Evolutionary conservation across 1,140 invertebrate genomes (phyloP).

Genomic region (Acromyrmex charruanus): DNA sequence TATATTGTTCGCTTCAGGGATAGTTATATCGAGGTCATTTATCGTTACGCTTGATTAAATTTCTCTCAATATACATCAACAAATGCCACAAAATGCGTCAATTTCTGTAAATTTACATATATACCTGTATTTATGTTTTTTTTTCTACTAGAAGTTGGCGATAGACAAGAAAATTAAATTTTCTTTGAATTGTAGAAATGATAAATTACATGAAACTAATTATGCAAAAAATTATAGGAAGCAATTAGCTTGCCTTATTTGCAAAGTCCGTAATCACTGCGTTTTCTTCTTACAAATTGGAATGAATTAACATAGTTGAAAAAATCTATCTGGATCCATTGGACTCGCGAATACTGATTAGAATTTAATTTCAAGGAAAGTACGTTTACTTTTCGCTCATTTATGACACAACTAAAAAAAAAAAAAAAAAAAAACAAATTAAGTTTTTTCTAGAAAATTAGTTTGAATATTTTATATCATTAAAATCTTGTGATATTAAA

Average conservation of each 20-base stretch:
- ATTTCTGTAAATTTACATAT: slow-evolving; percentile 19
- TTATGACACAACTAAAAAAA: neutral
- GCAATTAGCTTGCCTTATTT: neutral
- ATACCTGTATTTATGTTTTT: neutral
- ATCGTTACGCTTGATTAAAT: slow-evolving; percentile 35
- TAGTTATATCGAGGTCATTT: slow-evolving; percentile 34
- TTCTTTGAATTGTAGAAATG: neutral
- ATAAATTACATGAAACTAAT: slow-evolving; percentile 11
- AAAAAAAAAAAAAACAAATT: too few relatives aligned
- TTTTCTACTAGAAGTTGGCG: neutral
- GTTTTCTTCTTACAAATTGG: neutral
- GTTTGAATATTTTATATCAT: too few relatives aligned
- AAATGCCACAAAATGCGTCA: neutral
- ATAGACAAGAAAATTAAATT: neutral
- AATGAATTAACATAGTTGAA: neutral
- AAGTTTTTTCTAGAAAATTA: too few relatives aligned
- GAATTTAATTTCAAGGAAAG: too few relatives aligned
- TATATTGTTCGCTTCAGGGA: slow-evolving; percentile 22
- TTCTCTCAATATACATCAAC: neutral
- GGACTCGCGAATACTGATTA: too few relatives aligned
- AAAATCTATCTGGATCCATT: too few relatives aligned
- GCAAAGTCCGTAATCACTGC: neutral
- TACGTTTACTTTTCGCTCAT: neutral
- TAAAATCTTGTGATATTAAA: too few relatives aligned
- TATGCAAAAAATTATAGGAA: neutral